Evolutionary conservation across 2,888 invertebrate genomes (phyloP), one percentile per base, ranked within the genome.

Genomic region (Andrena trimmerana): DNA sequence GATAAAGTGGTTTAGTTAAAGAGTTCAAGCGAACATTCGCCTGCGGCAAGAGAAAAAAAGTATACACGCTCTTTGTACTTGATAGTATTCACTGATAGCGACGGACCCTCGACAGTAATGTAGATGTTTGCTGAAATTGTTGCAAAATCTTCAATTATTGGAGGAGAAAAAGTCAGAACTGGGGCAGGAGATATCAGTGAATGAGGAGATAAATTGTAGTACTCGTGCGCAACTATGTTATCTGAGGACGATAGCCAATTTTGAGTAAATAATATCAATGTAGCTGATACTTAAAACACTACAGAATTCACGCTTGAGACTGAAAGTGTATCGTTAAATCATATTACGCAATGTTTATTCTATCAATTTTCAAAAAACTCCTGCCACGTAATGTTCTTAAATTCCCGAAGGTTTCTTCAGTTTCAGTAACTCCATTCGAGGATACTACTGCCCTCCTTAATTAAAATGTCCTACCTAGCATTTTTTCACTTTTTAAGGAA

Each of bases 121-220:
- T 36, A n/a, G 24, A 57, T 57, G 42, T 59, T 65, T 66, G n/a
- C 27, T 16, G 59, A 66, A 52, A 24, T 59, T 50, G 29, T 78
- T 73, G 73, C 73, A 66, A 73, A 78, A 78, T 78, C 59, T 52
- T 60, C 59, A 60, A 24, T 60, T 59, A 66, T 73, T 52, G 29
- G 36, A 36, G 20, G 20, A 36, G 29, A 31, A 52, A 24, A 33
- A 36, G 27, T 20, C 27, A 13, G 48, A 77, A 72, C 33, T 36
- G 24, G 77, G 57, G 27, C 73, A 36, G 3, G 29, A 20, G 78
- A 78, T 73, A 77, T 59, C 59, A 31, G 13, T 59, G 33, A 78
- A 73, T 73, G 60, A 10, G n/a, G 20, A 36, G 65, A 72, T 72
- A 73, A 66, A 66, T 36, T 50, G 4, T 16, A 42, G 2, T 16